Evolutionary conservation across 1,140 invertebrate genomes (phyloP).

Genomic region (Chionoecetes opilio): DNA sequence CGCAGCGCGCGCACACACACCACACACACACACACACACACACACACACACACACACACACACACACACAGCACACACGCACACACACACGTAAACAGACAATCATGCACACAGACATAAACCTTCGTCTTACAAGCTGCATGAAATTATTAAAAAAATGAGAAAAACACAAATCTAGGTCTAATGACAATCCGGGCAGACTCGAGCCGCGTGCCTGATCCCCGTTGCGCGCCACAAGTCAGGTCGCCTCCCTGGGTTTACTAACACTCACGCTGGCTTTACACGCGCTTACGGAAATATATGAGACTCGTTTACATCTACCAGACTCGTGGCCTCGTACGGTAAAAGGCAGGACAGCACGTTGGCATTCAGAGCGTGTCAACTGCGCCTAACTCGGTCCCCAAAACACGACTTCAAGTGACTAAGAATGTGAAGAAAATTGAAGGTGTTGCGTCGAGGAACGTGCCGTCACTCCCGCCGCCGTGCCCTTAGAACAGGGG

Average conservation of each 20-base stretch:
- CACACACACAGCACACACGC: background rate
- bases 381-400: background rate
- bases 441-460: background rate
- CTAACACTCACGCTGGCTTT: background rate
- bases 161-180: background rate
- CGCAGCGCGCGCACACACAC: too few relatives aligned
- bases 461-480: background rate
- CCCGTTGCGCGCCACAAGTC: background rate
- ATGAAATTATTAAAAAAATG: too few relatives aligned
- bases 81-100: background rate
- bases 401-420: background rate
- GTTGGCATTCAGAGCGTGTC: background rate
- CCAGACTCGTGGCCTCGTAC: background rate
- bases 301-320: background rate
- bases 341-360: too few relatives aligned
- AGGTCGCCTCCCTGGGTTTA: background rate
- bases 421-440: background rate
- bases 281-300: background rate
- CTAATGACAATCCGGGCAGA: background rate
- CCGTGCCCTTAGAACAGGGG: background rate
- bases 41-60: background rate
- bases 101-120: background rate
- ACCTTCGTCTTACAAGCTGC: background rate
- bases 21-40: conserved; percentile 7
- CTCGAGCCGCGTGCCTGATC: background rate